Evolutionary conservation across 2,113 vertebrate species (phyloP).

Genomic region (western clawed frog (Xenopus tropicalis)): UCB_Xtro_10.0 CM004444.2:135370501-135371000

Average conservation of each 20-base stretch:
- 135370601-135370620: conserved; percentile 41
- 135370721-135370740: conserved; percentile 1
- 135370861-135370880: too few relatives aligned
- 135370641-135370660: conserved; percentile 42
- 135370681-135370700: conserved; percentile 22
- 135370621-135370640: conserved; percentile 43
- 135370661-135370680: conserved; percentile 38
- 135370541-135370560: conserved; percentile 46
- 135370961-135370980: too few relatives aligned
- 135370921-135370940: too few relatives aligned
- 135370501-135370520: conserved; percentile 47
- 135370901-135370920: too few relatives aligned
- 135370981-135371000: too few relatives aligned
- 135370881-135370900: too few relatives aligned
- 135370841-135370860: too few relatives aligned
- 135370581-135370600: conserved; percentile 42
- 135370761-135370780: too few relatives aligned
- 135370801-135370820: too few relatives aligned
- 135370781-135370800: too few relatives aligned
- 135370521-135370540: conserved; percentile 43
- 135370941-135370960: too few relatives aligned
- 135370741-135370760: not conserved
- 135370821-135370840: too few relatives aligned
- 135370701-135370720: conserved; percentile 15
- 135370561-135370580: conserved; percentile 39